Conservation (phyloP, 2,113 vertebrate species). For the Periophthalmus modestus region DNA sequence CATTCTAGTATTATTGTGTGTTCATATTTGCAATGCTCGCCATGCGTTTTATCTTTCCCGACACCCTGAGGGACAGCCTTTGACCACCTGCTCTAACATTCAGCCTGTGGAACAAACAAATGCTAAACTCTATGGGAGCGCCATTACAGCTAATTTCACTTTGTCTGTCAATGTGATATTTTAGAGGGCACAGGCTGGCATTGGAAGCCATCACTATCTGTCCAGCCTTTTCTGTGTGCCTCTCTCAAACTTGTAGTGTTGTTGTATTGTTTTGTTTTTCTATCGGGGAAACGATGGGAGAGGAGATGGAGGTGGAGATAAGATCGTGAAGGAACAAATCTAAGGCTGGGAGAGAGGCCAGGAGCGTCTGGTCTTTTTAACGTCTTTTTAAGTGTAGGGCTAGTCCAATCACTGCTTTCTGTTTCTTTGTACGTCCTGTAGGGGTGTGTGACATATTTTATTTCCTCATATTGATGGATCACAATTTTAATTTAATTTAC, state of each 20-base stretch:
- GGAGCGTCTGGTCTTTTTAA: neutral
- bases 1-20: neutral
- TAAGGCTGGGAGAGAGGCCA: slow-evolving; percentile 15
- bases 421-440: slow-evolving; percentile 6
- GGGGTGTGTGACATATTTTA: slow-evolving; percentile 26
- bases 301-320: slow-evolving; percentile 40
- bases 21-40: neutral
- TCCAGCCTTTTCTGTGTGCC: slow-evolving; percentile 37
- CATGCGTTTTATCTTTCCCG: neutral
- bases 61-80: slow-evolving; percentile 12
- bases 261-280: slow-evolving; percentile 50
- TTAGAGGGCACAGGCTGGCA: slow-evolving; percentile 16
- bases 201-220: slow-evolving; percentile 32
- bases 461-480: too few species aligned
- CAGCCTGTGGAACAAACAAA: slow-evolving; percentile 19
- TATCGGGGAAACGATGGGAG: slow-evolving; percentile 37
- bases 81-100: slow-evolving; percentile 10
- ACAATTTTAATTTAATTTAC: too few species aligned
- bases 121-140: slow-evolving; percentile 8
- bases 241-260: slow-evolving; percentile 40
- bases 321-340: slow-evolving; percentile 39
- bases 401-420: neutral
- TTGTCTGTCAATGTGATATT: slow-evolving; percentile 20
- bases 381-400: slow-evolving; percentile 9
- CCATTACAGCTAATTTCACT: slow-evolving; percentile 21